Base-by-base conservation (phyloP, 2,888 invertebrate species). In the Tetranychus truncatus region DNA sequence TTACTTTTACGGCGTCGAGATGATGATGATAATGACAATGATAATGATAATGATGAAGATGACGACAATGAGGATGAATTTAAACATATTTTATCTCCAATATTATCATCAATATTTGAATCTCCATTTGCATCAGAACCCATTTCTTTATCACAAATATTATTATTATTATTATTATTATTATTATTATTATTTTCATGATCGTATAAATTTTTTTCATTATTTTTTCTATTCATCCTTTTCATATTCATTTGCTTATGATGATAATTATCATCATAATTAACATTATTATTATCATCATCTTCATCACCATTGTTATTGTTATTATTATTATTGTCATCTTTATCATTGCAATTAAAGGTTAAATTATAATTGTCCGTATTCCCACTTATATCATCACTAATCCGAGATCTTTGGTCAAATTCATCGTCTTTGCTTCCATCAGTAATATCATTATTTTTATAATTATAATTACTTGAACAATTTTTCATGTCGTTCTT, bases 1-100 rank as follows among this genome's bases (percentile, higher is more conserved):
- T 75, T 76, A 21, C 77, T 74, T 75, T 77, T 77, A 21, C 76
- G 75, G 45, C 77, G 72, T 20, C 76, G 46, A 67, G 75, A 76
- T n/a, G 77, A 77, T 20, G 77, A 74, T 65, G 34, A 34, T 34
- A 34, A 34, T 34, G 34, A 34, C 34, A 34, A 34, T 34, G 34
- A 34, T 34, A 34, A 34, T 34, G 34, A 34, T 34, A 34, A 34
- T 34, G 34, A 34, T 4, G 55, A 55, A 15, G 55, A 55, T 2
- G 55, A 55, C 7, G 55, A 55, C 9, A 15, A 55, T 15, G 55
- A 55, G 2, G 55, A 55, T 15, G 15, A 55, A 55, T 15, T 15
- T 55, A 15, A 9, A 55, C 55, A 55, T 15, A 44, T 45, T 74
- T 24, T 72, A 24, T 72, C 45, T 24, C 18, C 72, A 15, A 21